Conservation (phyloP, 2,888 invertebrate species). For the Scaptomyza caliginosa region DNA sequence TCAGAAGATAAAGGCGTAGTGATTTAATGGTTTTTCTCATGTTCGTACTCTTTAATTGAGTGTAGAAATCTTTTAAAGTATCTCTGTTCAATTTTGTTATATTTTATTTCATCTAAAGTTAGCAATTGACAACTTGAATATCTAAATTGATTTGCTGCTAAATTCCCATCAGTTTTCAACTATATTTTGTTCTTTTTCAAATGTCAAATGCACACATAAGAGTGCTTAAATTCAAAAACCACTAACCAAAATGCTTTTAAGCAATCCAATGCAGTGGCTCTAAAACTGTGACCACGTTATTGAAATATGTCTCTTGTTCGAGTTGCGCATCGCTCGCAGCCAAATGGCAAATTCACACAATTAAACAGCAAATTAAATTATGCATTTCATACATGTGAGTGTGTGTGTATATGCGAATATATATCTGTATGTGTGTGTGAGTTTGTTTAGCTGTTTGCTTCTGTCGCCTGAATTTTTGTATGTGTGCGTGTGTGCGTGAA, state of each 20-base stretch:
- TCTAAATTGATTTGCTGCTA: neutral
- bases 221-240: slow-evolving; percentile 13
- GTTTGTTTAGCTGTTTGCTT: slow-evolving; percentile 8
- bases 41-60: neutral
- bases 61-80: neutral
- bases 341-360: slow-evolving; percentile 72
- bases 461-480: slow-evolving; percentile 12
- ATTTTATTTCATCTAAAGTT: no score
- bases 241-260: slow-evolving; percentile 20
- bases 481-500: slow-evolving; percentile 40
- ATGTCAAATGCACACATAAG: neutral
- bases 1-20: neutral
- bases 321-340: slow-evolving; percentile 50
- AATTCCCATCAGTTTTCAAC: neutral
- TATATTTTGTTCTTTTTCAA: neutral
- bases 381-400: slow-evolving; percentile 59
- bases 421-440: neutral
- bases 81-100: no score
- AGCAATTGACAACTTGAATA: neutral
- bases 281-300: slow-evolving; percentile 31
- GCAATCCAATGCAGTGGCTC: slow-evolving; percentile 34
- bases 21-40: neutral
- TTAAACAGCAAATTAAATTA: slow-evolving; percentile 77
- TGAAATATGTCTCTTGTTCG: slow-evolving; percentile 26
- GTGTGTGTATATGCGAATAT: neutral